Conservation (phyloP, 2,797 vertebrate genomes). For the Merluccius polli region DNA sequence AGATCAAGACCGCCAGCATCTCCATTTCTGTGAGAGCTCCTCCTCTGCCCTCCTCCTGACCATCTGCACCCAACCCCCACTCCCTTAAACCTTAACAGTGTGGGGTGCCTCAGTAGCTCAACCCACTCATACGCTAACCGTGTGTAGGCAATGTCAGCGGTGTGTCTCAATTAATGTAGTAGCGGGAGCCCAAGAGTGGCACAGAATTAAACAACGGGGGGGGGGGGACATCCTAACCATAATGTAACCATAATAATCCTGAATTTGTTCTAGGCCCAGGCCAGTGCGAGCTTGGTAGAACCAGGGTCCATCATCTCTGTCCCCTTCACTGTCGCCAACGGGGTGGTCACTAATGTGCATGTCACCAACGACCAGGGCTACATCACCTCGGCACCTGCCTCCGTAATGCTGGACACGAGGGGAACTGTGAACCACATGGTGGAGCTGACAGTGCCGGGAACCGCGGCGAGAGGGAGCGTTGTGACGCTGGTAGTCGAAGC, state of each 20-base stretch:
- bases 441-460: conserved; percentile 39
- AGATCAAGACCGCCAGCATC: conserved; percentile 52
- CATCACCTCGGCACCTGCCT: conserved; percentile 4
- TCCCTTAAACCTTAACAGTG: not conserved
- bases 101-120: not conserved
- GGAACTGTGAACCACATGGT: conserved; percentile 41
- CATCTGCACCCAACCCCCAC: not conserved
- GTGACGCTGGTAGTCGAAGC: conserved; percentile 66
- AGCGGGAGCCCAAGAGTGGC: not conserved
- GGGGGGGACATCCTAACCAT: not conserved
- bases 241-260: no score
- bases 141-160: no score
- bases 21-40: conserved; percentile 57
- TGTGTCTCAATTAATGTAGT: no score
- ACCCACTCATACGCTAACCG: not conserved
- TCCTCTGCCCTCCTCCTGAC: not conserved
- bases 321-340: conserved; percentile 48
- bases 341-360: conserved; percentile 31
- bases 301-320: conserved; percentile 52
- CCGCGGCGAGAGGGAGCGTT: conserved; percentile 55
- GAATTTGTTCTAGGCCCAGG: conserved; percentile 35
- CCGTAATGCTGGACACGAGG: conserved; percentile 21
- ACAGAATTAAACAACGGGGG: not conserved
- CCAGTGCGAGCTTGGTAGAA: conserved; percentile 40
- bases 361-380: conserved; percentile 56